Evolutionary conservation across 2,113 vertebrate genomes (phyloP).

Genomic region (Phylloscopus trochiloides): DNA sequence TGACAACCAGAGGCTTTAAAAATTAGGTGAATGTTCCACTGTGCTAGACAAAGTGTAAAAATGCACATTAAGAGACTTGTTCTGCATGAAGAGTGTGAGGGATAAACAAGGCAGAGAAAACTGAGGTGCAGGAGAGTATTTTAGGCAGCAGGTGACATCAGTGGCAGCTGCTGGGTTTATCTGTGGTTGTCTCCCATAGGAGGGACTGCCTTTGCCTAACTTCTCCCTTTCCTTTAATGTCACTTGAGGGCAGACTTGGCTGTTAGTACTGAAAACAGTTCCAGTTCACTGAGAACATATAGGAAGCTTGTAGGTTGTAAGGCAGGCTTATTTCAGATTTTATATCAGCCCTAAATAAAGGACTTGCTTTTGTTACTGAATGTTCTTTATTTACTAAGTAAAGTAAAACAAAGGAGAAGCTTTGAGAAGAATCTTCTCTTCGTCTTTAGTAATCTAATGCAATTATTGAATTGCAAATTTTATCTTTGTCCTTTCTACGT

Average conservation of each 20-base stretch:
- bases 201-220: neutral
- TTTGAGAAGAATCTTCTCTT: neutral
- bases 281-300: neutral
- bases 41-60: neutral
- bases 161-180: neutral
- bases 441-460: neutral
- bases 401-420: neutral
- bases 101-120: neutral
- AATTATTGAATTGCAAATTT: neutral
- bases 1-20: neutral
- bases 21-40: neutral
- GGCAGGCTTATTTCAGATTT: neutral
- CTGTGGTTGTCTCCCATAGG: neutral
- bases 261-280: neutral
- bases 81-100: neutral
- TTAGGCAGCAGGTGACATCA: neutral
- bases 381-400: neutral
- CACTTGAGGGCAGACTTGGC: constrained; percentile 63
- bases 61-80: neutral
- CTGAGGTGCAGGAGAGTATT: neutral
- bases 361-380: neutral
- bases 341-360: neutral
- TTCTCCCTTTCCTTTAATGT: neutral
- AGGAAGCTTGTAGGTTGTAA: neutral
- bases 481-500: neutral